phyloP scores from a whole-genome alignment of 2,797 vertebrate genomes.

The Microcaecilia unicolor region DNA sequence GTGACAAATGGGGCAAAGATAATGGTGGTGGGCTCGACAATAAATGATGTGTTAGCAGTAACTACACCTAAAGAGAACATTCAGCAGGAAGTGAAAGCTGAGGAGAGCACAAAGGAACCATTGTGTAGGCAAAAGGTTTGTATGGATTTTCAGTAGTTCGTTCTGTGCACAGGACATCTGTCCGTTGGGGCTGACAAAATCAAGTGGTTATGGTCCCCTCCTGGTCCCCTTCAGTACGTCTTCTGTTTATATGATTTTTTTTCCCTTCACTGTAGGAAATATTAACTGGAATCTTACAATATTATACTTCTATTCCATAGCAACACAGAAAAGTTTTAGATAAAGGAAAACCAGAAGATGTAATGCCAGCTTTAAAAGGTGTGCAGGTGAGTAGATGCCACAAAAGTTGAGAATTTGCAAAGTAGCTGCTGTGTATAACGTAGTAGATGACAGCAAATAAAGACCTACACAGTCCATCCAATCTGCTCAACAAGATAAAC shows the following conservation, averaged over 20 bases:
- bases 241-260: not conserved
- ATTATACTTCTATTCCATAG: constrained; percentile 51
- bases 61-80: constrained; percentile 93
- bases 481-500: too few relatives aligned
- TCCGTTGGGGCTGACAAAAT: too few relatives aligned
- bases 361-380: constrained; percentile 91
- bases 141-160: too few relatives aligned
- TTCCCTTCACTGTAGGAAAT: too few relatives aligned
- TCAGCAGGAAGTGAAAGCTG: constrained; percentile 91
- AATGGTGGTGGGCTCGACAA: constrained; percentile 97
- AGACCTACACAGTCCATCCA: too few relatives aligned
- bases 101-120: constrained; percentile 95
- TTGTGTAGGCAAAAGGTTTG: constrained; percentile 93
- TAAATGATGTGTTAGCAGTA: constrained; percentile 94
- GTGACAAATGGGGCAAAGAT: constrained; percentile 93
- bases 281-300: too few relatives aligned
- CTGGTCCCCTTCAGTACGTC: too few relatives aligned
- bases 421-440: too few relatives aligned
- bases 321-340: constrained; percentile 99
- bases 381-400: constrained; percentile 79
- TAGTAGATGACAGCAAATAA: too few relatives aligned
- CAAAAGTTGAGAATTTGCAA: too few relatives aligned
- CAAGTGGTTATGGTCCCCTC: not conserved
- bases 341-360: constrained; percentile 98
- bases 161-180: too few relatives aligned